These are phyloP conservation scores for Drosophila sproati DNA, from an alignment of 1,140 invertebrate genomes.

Conservation along the genomic window DNA sequence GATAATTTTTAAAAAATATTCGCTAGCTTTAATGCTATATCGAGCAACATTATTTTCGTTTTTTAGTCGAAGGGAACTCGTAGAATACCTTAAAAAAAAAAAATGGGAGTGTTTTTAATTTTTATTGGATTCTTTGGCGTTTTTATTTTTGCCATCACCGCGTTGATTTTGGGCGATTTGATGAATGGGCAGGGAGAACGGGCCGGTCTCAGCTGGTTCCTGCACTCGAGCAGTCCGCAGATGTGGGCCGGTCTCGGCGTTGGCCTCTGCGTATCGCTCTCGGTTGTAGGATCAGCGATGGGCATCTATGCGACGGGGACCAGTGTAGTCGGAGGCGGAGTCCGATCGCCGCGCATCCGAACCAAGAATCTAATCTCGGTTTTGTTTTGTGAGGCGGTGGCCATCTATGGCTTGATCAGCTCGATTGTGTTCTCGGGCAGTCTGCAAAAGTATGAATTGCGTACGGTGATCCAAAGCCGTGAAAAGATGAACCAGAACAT, in stretches of 20 bases:
- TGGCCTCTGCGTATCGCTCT: slow-evolving; percentile 95
- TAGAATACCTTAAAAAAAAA: not conserved
- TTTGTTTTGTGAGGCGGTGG: slow-evolving; percentile 99
- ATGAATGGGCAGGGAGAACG: slow-evolving; percentile 94
- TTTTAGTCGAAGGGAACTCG: not conserved
- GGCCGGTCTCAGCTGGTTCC: slow-evolving; percentile 95
- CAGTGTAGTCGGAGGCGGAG: slow-evolving; percentile 98
- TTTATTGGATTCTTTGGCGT: slow-evolving; percentile 15
- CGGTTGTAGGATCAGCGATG: slow-evolving; percentile 98
- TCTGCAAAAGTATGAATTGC: slow-evolving; percentile 86
- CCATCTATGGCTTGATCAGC: slow-evolving; percentile 98
- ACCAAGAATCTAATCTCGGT: slow-evolving; percentile 99
- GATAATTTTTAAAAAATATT: too few species aligned
- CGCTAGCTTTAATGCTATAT: not conserved
- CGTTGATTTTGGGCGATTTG: slow-evolving; percentile 90
- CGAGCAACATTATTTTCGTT: not conserved
- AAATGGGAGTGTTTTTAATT: slow-evolving; percentile 39
- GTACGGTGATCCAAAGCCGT: slow-evolving; percentile 40
- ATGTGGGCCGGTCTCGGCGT: slow-evolving; percentile 97
- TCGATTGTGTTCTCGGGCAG: slow-evolving; percentile 97
- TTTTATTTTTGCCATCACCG: slow-evolving; percentile 78
- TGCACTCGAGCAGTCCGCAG: slow-evolving; percentile 93
- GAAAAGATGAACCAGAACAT: slow-evolving; percentile 86
- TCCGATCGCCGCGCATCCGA: slow-evolving; percentile 98
- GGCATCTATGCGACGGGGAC: slow-evolving; percentile 98